Evolutionary conservation across 2,888 invertebrate species (phyloP).

Genomic region (Scotopteryx bipunctaria): DNA sequence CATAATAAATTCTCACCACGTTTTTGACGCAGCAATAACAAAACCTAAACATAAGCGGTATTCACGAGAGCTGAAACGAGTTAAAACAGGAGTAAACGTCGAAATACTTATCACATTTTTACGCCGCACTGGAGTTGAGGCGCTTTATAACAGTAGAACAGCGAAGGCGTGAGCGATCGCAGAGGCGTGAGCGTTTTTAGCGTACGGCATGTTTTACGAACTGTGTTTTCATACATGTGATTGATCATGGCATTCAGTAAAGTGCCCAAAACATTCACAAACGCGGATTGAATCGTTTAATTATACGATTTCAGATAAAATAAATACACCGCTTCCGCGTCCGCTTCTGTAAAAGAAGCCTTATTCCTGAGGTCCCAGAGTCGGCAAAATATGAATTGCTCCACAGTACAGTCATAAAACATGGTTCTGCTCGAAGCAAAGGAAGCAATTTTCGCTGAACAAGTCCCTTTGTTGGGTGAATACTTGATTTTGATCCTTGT

Average conservation of each 20-base stretch:
- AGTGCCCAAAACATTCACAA: slow-evolving; percentile 1
- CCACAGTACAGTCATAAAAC: slow-evolving; percentile 47
- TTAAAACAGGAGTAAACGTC: slow-evolving; percentile 36
- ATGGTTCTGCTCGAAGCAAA: slow-evolving; percentile 48
- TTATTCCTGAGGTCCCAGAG: slow-evolving; percentile 43
- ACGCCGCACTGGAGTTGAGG: slow-evolving; percentile 37
- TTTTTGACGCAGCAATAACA: slow-evolving; percentile 36
- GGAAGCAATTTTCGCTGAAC: slow-evolving; percentile 55
- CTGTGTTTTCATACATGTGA: neutral
- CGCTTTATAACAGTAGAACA: neutral
- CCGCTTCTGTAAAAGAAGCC: slow-evolving; percentile 17
- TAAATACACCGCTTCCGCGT: slow-evolving; percentile 12
- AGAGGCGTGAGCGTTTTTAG: neutral
- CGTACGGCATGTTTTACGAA: neutral
- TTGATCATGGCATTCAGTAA: neutral
- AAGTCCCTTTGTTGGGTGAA: slow-evolving; percentile 51
- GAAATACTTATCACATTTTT: slow-evolving; percentile 49
- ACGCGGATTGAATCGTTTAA: slow-evolving; percentile 14
- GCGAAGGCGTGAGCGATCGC: neutral
- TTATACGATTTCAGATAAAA: slow-evolving; percentile 15
- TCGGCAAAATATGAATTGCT: slow-evolving; percentile 56
- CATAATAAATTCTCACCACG: slow-evolving; percentile 32
- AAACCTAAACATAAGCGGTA: slow-evolving; percentile 35
- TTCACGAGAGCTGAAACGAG: slow-evolving; percentile 33
- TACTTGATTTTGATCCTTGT: slow-evolving; percentile 53